Base-by-base conservation (phyloP, 2,888 invertebrate genomes). In the Plagodis dolabraria region DNA sequence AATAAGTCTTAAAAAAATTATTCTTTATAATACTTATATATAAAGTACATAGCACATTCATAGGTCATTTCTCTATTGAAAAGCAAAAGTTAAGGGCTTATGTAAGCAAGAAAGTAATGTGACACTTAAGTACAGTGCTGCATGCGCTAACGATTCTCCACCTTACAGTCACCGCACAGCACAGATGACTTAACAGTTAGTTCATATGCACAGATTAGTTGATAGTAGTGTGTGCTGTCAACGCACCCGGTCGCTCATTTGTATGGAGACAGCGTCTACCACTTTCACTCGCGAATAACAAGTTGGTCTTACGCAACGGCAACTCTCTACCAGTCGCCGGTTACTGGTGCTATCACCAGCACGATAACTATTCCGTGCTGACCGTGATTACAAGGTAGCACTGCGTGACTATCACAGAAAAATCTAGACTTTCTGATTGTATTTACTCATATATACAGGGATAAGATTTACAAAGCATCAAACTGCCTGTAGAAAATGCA, bases 221-320 rank as follows among this genome's bases (percentile, higher is more conserved):
- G 36, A 43, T 36, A 61, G 56, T 57, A 36, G 44, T 42, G 11
- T 11, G 34, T 43, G 53, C 53, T 71, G 62, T 59, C 80, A 77
- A 79, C 80, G 85, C 83, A 83, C 85, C 80, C 85, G 82, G 77
- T 82, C 83, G 79, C 79, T 87, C 85, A 89, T 92, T 89, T 86
- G 85, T 91, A 92, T 92, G 91, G 85, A 87, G 87, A 87, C 88
- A 83, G 85, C 82, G 81, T 81, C 82, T 80, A 81, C 80, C 85
- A 91, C 92, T 92, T 92, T 92, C 92, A 91, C 92, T 91, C 86
- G 55, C 76, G 80, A 85, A 87, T 81, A 87, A 86, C 89, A 86
- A 86, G 85, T 84, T 22, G 22, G 1, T 22, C 77, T 92, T 92
- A 89, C 85, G 91, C 86, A 92, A 92, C 82, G 69, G 61, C 83